Conservation (phyloP, 2,888 invertebrate genomes). For the Hesperia comma region DNA sequence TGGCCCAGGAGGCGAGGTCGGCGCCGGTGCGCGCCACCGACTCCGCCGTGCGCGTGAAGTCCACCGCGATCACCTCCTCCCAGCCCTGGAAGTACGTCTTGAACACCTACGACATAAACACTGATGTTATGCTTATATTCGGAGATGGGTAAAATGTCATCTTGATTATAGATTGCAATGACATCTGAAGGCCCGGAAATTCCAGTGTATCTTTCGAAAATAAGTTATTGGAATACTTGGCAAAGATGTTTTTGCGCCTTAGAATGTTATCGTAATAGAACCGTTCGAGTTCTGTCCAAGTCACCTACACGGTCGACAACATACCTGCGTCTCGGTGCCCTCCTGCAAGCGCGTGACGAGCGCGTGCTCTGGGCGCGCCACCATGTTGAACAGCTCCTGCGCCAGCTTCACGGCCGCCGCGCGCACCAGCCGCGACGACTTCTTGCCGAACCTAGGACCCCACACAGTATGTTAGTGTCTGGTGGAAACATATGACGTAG, state of each 20-base stretch:
- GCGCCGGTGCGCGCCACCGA: constrained; percentile 98
- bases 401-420: constrained; percentile 99
- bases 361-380: constrained; percentile 93
- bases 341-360: constrained; percentile 95
- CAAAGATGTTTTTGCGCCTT: too few relatives aligned
- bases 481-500: too few relatives aligned
- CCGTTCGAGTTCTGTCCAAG: too few relatives aligned
- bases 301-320: too few relatives aligned
- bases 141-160: too few relatives aligned
- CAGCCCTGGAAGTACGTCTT: constrained; percentile 98
- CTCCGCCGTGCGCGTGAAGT: constrained; percentile 98
- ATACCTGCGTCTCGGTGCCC: constrained; percentile 93
- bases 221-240: too few relatives aligned
- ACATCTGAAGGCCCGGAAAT: too few relatives aligned
- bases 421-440: constrained; percentile 96
- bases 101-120: constrained; percentile 87
- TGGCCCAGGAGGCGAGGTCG: constrained; percentile 96
- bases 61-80: constrained; percentile 99
- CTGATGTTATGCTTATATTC: not conserved
- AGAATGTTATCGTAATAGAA: too few relatives aligned
- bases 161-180: too few relatives aligned
- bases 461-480: too few relatives aligned
- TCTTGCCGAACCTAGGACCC: constrained; percentile 94
- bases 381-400: constrained; percentile 97
- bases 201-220: too few relatives aligned